Conservation (phyloP, 2,888 invertebrate genomes). For the Euphydryas editha region DNA sequence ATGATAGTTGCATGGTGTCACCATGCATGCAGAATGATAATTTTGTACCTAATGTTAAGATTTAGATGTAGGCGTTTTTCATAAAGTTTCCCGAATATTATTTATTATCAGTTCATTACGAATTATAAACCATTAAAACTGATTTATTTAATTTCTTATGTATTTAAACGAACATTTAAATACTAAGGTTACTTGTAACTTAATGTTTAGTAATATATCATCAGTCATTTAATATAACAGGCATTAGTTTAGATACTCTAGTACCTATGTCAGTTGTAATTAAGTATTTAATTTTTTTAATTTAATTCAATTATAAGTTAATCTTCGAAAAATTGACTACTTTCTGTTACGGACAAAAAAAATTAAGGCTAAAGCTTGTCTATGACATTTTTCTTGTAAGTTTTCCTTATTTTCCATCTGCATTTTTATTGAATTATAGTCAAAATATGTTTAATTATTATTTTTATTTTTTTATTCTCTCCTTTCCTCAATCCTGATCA, state of each 20-base stretch:
- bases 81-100: conserved; percentile 81
- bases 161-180: conserved; percentile 79
- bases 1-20: conserved; percentile 69
- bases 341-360: conserved; percentile 74
- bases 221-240: conserved; percentile 82
- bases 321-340: conserved; percentile 78
- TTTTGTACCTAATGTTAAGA: conserved; percentile 81
- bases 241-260: conserved; percentile 75
- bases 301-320: conserved; percentile 81
- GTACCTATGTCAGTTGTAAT: conserved; percentile 80
- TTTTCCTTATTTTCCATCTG: conserved; percentile 81
- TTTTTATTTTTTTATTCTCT: conserved; percentile 57
- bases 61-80: conserved; percentile 77
- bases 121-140: conserved; percentile 80
- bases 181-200: conserved; percentile 74
- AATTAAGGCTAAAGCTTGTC: conserved; percentile 78
- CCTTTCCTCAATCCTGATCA: conserved; percentile 28
- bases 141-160: conserved; percentile 83
- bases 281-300: conserved; percentile 83
- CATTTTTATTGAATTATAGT: conserved; percentile 84
- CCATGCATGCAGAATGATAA: conserved; percentile 57
- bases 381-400: conserved; percentile 82
- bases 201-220: conserved; percentile 79
- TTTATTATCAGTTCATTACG: conserved; percentile 83
- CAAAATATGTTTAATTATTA: conserved; percentile 80